Conservation (phyloP, 2,888 invertebrate genomes). For the Balanococcus diminutus region DNA sequence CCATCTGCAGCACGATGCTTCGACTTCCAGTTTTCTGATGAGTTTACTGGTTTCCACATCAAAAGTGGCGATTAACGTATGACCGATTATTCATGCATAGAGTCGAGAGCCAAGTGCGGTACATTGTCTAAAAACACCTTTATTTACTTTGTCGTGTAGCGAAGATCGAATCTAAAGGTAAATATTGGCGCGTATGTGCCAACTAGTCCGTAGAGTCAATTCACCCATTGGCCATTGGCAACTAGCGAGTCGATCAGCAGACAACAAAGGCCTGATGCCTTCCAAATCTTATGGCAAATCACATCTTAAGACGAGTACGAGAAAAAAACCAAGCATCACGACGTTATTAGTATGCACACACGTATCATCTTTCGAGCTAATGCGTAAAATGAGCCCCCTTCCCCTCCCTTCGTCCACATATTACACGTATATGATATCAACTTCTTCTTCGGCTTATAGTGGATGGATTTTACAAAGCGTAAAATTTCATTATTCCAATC, state of each 20-base stretch:
- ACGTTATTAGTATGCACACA: background rate
- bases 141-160: background rate
- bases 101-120: background rate
- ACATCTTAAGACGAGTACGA: background rate
- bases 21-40: background rate
- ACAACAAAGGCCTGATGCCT: background rate
- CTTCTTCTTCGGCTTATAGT: background rate
- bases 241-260: background rate
- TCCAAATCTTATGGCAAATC: background rate
- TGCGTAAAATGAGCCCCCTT: background rate
- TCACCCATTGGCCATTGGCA: background rate
- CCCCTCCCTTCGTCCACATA: no score
- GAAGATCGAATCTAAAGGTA: background rate
- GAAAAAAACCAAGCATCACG: background rate
- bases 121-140: background rate
- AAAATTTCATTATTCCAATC: conserved; percentile 29
- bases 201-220: background rate
- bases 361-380: conserved; percentile 3
- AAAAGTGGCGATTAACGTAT: background rate
- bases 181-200: background rate
- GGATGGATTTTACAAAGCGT: conserved; percentile 21
- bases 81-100: conserved; percentile 29
- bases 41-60: background rate
- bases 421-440: conserved; percentile 9
- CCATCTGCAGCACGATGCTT: no score